Conservation (phyloP, 2,797 vertebrate genomes). For the Catostomus latipinnis region DNA sequence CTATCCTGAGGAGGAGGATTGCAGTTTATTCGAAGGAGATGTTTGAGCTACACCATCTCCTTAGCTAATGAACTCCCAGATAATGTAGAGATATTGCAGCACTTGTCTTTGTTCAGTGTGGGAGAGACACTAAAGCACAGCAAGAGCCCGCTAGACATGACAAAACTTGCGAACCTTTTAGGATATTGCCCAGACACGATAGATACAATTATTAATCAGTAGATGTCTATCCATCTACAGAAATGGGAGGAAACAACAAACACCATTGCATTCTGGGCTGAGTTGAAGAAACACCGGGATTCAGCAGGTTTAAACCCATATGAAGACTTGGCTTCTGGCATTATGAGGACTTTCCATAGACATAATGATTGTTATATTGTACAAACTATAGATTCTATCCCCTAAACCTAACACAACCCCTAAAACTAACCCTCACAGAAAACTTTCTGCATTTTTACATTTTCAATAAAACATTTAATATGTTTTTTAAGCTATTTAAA, state of each 20-base stretch:
- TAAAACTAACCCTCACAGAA: too few relatives aligned
- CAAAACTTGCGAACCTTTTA: neutral
- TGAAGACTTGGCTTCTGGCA: neutral
- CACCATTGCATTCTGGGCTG: constrained; percentile 28
- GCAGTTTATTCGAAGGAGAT: too few relatives aligned
- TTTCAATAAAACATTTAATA: too few relatives aligned
- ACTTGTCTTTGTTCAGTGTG: constrained; percentile 21
- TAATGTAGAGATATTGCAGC: constrained; percentile 18
- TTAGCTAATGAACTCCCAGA: constrained; percentile 24
- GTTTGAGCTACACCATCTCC: neutral
- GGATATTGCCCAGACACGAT: neutral
- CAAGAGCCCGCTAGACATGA: constrained; percentile 13
- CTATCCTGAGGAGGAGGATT: too few relatives aligned
- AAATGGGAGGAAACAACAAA: neutral
- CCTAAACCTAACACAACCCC: too few relatives aligned
- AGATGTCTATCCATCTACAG: too few relatives aligned
- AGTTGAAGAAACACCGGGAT: constrained; percentile 3
- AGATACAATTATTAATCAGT: neutral
- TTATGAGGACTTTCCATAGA: too few relatives aligned
- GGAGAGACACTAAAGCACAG: constrained; percentile 22
- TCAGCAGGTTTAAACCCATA: neutral
- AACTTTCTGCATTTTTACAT: too few relatives aligned
- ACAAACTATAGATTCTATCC: too few relatives aligned
- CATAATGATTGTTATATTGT: too few relatives aligned
- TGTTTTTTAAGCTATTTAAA: too few relatives aligned